Evolutionary conservation across 2,888 invertebrate species (phyloP), one percentile per base, ranked within the genome.

Genomic region (Slavum lentiscoides): DNA sequence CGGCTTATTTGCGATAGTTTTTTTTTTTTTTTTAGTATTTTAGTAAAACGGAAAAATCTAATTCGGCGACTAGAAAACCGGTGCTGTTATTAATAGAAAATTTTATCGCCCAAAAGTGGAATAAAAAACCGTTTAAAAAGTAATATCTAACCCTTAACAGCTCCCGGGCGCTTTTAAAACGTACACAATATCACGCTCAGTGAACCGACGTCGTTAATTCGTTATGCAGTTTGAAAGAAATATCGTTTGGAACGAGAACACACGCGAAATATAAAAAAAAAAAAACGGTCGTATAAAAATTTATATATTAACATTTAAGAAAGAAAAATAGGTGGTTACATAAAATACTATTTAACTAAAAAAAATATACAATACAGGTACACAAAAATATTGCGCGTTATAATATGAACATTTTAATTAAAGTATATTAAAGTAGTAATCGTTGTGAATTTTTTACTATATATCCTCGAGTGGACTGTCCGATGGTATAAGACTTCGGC

Each of bases 391-490:
- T 74, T 64, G 64, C 49, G 49, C 13, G 64, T 64, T 8, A 21
- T 9, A n/a, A 23, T 58, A 58, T n/a, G 3, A 58, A 58, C 4
- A 30, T 30, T 30, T 30, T 30, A 30, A 30, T 30, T 30, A 30
- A 30, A 30, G 30, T 30, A 30, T 19, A 58, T 66, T 39, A 17
- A 74, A 74, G n/a, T n/a, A n/a, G n/a, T 30, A 30, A 30, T 30
- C 30, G 4, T 30, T 30, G 74, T 66, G 58, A 74, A 66, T 37
- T 53, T n/a, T 9, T 74, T 66, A 37, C 21, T 61, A 55, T 1
- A 66, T 66, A 7, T 53, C n/a, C 23, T 64, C 21, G n/a, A 64
- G 7, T 64, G 37, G 5, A 74, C 55, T 17, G 37, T 64, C 15
- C n/a, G 1, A 30, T 64, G 19, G 37, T 37, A 9, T 37, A 30